phyloP scores from a whole-genome alignment of 2,113 vertebrate species.

The Lophura nycthemera region DNA sequence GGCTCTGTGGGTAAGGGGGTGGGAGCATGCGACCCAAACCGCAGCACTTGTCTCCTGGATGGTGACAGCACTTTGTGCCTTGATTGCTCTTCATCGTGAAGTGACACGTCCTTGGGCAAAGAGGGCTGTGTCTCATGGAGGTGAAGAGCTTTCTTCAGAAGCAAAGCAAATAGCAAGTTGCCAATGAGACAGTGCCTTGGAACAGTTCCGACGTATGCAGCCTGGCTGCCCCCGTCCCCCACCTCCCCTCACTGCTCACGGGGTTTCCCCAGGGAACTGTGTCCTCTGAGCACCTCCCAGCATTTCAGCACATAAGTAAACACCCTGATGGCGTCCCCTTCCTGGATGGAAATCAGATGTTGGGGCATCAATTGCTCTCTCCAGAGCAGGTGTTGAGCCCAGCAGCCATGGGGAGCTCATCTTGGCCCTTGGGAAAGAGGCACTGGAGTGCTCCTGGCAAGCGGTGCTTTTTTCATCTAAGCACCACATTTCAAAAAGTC shows the following conservation, averaged over 20 bases:
- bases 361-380: background rate
- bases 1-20: slow-evolving; percentile 12
- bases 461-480: background rate
- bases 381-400: background rate
- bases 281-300: background rate
- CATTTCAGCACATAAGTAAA: background rate
- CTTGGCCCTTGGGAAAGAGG: background rate
- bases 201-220: background rate
- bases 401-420: background rate
- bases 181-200: background rate
- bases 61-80: background rate
- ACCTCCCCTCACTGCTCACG: background rate
- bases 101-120: background rate
- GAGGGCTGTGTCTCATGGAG: background rate
- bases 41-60: background rate
- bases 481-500: background rate
- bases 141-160: slow-evolving; percentile 42
- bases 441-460: slow-evolving; percentile 43
- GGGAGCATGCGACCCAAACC: slow-evolving; percentile 33
- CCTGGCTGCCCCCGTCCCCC: background rate
- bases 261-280: slow-evolving; percentile 27
- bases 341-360: slow-evolving; percentile 23
- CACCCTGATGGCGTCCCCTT: background rate
- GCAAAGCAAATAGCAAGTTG: slow-evolving; percentile 49
- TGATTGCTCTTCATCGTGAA: slow-evolving; percentile 46